phyloP scores from a whole-genome alignment of 1,140 invertebrate species.

The Scylla paramamosain region DNA sequence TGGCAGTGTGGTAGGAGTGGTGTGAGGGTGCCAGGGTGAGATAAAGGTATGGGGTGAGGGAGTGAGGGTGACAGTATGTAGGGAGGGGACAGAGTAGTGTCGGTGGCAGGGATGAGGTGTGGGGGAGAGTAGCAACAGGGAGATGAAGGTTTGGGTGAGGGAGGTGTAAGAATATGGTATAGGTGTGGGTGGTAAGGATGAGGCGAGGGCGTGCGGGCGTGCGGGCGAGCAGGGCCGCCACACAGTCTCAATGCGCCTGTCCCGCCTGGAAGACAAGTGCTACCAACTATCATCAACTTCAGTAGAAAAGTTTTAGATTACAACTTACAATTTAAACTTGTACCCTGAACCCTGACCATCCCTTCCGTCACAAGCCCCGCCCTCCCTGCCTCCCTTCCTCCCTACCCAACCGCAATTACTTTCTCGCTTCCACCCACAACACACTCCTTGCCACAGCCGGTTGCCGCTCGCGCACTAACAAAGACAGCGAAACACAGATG shows the following conservation, averaged over 20 bases:
- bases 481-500: not conserved
- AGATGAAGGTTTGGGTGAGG: too few relatives aligned
- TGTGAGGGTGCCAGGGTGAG: too few relatives aligned
- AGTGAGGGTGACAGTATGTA: too few relatives aligned
- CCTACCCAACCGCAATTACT: not conserved
- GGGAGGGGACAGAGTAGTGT: too few relatives aligned
- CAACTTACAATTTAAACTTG: constrained; percentile 15
- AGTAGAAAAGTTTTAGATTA: constrained; percentile 12
- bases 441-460: not conserved
- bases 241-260: not conserved
- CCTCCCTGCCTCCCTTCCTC: not conserved
- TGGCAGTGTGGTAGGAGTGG: too few relatives aligned
- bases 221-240: not conserved
- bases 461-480: not conserved
- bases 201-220: not conserved
- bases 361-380: not conserved
- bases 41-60: too few relatives aligned
- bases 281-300: constrained; percentile 22
- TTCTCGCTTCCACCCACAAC: not conserved
- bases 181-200: not conserved
- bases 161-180: too few relatives aligned
- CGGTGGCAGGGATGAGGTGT: too few relatives aligned
- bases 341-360: not conserved
- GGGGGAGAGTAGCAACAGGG: too few relatives aligned
- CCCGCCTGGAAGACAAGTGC: not conserved